Evolutionary conservation across 2,113 vertebrate species (phyloP).

Genomic region (Erinaceus europaeus): DNA sequence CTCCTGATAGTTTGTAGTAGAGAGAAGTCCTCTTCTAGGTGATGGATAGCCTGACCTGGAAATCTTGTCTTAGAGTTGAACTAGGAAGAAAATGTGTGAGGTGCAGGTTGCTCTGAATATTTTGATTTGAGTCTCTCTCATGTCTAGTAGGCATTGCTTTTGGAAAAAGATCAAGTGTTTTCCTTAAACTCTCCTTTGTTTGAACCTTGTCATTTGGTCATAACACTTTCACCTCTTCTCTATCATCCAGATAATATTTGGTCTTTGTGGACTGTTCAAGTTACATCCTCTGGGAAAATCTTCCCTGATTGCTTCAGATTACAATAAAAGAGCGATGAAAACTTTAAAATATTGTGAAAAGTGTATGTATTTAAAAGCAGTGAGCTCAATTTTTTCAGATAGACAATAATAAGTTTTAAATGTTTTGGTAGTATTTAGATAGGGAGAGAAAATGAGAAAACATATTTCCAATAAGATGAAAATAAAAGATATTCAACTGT

Average conservation of each 20-base stretch:
- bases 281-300: neutral
- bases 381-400: neutral
- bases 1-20: neutral
- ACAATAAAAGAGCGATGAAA: neutral
- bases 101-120: neutral
- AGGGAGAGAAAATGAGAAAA: neutral
- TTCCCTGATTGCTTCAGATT: neutral
- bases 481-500: neutral
- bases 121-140: neutral
- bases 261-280: neutral
- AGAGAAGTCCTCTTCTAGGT: neutral
- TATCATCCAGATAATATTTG: neutral
- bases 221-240: neutral
- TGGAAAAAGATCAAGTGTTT: neutral
- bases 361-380: neutral
- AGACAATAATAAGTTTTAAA: neutral
- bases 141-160: neutral
- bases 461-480: neutral
- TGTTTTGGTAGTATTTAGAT: neutral
- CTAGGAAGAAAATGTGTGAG: neutral
- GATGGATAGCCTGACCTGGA: too few species aligned
- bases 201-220: neutral
- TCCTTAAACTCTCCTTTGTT: neutral
- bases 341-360: neutral
- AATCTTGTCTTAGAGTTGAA: rapidly evolving